phyloP scores from a whole-genome alignment of 1,140 invertebrate species.

The Drosophila mojavensis region DNA sequence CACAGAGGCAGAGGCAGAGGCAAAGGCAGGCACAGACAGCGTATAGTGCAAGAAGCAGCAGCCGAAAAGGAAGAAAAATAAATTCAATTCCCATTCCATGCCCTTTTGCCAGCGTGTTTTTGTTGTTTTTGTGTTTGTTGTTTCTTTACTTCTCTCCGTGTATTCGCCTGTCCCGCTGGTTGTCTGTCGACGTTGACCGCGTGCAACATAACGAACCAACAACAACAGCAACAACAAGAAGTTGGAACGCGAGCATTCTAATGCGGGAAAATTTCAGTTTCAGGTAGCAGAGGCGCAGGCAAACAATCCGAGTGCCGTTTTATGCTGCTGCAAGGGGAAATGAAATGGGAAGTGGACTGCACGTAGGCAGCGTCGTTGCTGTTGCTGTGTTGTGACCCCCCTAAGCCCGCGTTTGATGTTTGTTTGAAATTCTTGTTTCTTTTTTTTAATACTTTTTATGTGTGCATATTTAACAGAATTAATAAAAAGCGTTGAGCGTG shows the following conservation, averaged over 20 bases:
- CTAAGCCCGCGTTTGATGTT: conserved; percentile 35
- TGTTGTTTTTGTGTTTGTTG: conserved; percentile 25
- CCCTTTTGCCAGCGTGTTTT: conserved; percentile 44
- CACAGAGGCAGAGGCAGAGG: neutral
- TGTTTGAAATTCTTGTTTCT: conserved; percentile 59
- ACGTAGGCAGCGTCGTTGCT: conserved; percentile 33
- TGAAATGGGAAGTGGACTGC: conserved; percentile 47
- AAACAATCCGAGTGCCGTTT: conserved; percentile 18
- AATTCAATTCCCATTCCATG: conserved; percentile 55
- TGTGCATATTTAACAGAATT: conserved; percentile 56
- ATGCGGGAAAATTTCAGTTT: conserved; percentile 80
- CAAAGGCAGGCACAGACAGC: conserved; percentile 5
- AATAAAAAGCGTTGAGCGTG: conserved; percentile 52
- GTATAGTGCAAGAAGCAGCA: conserved; percentile 44
- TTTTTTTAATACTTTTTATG: conserved; percentile 28
- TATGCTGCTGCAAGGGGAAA: conserved; percentile 39
- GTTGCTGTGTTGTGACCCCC: neutral
- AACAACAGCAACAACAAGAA: conserved; percentile 30
- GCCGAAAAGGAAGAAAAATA: conserved; percentile 49
- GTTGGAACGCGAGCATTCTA: conserved; percentile 61
- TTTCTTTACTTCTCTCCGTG: conserved; percentile 25
- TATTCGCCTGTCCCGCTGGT: conserved; percentile 25
- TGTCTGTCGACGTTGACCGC: conserved; percentile 58
- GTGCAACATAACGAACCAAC: conserved; percentile 65
- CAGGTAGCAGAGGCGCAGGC: conserved; percentile 59